These are phyloP conservation scores for Crocodylus rhombifer DNA, from an alignment of 2,797 vertebrate species.

Conservation along the genomic window DNA sequence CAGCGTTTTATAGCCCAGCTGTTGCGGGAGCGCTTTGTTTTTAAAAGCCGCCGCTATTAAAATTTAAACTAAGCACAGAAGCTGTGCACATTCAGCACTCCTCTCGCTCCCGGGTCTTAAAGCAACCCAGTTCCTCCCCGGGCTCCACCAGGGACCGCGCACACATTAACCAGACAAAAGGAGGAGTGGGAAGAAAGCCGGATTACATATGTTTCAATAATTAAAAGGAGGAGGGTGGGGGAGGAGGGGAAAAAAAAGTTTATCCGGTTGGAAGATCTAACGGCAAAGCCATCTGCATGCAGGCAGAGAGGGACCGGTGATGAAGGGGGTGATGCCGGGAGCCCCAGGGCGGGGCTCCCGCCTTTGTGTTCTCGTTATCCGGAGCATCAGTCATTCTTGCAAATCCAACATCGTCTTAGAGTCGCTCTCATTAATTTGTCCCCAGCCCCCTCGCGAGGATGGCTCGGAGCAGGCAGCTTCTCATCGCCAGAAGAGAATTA, in stretches of 20 bases:
- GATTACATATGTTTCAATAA: not conserved
- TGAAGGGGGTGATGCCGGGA: not conserved
- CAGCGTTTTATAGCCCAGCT: not conserved
- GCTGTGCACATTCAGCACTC: not conserved
- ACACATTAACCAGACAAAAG: not conserved
- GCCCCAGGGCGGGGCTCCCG: not conserved
- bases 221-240: not conserved
- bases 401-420: not conserved
- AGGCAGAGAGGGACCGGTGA: not conserved
- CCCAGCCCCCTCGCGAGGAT: not conserved
- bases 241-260: not conserved
- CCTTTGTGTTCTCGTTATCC: not conserved
- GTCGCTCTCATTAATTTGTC: slow-evolving; percentile 7
- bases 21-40: not conserved
- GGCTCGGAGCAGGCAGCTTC: not conserved
- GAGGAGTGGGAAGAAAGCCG: not conserved
- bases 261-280: not conserved
- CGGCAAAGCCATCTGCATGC: not conserved
- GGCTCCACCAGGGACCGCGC: fast-evolving
- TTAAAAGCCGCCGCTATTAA: not conserved
- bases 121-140: not conserved
- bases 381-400: not conserved
- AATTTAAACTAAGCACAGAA: not conserved
- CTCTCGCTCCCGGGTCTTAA: not conserved
- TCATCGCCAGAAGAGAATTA: not conserved